Conservation (phyloP, 2,113 vertebrate species). For the Urocitellus parryii region DNA sequence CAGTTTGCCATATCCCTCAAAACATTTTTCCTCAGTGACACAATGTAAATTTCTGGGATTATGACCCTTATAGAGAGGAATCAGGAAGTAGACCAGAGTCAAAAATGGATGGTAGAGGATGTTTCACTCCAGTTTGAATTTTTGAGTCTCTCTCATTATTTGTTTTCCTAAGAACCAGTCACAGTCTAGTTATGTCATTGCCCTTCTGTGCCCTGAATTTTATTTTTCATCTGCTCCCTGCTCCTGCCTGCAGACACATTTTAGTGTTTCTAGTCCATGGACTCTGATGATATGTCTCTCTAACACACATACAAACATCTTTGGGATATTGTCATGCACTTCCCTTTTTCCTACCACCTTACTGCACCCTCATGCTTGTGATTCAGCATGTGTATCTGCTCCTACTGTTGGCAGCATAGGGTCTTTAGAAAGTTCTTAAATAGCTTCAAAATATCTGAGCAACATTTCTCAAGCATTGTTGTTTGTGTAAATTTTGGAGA, state of each 20-base stretch:
- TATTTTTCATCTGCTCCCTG: background rate
- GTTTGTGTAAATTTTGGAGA: background rate
- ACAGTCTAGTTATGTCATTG: background rate
- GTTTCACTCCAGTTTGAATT: background rate
- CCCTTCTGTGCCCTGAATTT: background rate
- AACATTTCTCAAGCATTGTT: conserved; percentile 29
- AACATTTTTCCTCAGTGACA: background rate
- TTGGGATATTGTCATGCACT: background rate
- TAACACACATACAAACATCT: background rate
- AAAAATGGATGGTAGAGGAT: background rate
- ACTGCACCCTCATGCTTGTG: background rate
- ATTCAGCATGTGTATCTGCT: background rate
- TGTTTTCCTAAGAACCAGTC: background rate
- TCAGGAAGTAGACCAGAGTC: background rate
- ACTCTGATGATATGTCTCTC: background rate
- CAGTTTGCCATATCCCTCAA: background rate
- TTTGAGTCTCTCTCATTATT: background rate
- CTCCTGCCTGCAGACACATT: background rate
- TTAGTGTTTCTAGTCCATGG: background rate
- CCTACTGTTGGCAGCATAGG: background rate
- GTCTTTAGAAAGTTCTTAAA: conserved; percentile 8
- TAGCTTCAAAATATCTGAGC: conserved; percentile 35
- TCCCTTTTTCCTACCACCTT: background rate
- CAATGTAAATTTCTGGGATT: background rate
- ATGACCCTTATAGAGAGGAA: background rate